These are phyloP conservation scores for Oceanodroma tethys DNA, from an alignment of 2,113 vertebrate species.

Conservation along the genomic window DNA sequence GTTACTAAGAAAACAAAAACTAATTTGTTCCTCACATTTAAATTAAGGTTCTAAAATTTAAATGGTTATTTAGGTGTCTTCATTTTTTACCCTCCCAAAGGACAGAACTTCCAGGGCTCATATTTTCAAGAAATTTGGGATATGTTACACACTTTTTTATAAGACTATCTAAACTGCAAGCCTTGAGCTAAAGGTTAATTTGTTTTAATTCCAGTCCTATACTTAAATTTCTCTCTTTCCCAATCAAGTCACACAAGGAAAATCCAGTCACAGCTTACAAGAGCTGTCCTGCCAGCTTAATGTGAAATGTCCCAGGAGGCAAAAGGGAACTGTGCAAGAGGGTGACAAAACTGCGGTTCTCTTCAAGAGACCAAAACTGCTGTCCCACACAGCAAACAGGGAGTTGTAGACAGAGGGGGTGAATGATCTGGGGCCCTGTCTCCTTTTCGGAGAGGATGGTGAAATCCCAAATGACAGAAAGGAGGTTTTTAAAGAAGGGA, in stretches of 20 bases:
- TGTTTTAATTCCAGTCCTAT: not conserved
- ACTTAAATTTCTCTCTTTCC: not conserved
- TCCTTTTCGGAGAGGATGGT: not conserved
- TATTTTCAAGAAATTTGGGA: not conserved
- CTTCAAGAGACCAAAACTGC: not conserved
- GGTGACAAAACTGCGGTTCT: not conserved
- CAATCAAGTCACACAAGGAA: not conserved
- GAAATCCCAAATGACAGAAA: not conserved
- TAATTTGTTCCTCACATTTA: not conserved
- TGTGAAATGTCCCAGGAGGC: not conserved
- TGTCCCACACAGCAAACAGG: not conserved
- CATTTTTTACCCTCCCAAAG: not conserved
- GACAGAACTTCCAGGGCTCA: not conserved
- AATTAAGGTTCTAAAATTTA: not conserved
- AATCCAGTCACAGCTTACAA: not conserved
- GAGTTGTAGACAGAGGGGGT: not conserved
- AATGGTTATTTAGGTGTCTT: not conserved
- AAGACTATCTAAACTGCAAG: not conserved
- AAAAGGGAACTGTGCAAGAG: not conserved
- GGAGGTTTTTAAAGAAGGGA: not conserved
- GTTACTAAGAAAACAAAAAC: not conserved
- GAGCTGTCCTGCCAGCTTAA: not conserved
- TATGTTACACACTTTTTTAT: not conserved
- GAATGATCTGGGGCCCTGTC: not conserved
- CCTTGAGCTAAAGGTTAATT: not conserved